These are phyloP conservation scores for Sarcoramphus papa DNA, from an alignment of 2,797 vertebrate species.

Conservation along the genomic window DNA sequence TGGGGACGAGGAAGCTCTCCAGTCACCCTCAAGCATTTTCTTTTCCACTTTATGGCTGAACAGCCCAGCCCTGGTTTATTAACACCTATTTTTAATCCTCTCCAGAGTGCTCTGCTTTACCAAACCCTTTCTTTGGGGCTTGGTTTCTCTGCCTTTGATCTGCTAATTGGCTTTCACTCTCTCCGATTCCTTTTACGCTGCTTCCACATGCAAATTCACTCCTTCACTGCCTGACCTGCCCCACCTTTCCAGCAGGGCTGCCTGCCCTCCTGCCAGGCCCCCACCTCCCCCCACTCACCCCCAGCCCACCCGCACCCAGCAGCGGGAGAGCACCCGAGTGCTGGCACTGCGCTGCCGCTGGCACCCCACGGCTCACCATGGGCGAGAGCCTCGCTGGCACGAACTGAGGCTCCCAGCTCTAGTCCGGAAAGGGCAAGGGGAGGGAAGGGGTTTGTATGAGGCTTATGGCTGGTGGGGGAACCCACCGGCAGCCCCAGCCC, in stretches of 20 bases:
- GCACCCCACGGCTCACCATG: rapidly evolving
- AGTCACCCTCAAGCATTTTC: background rate
- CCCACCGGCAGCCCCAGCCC: background rate
- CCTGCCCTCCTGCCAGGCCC: background rate
- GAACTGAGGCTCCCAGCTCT: background rate
- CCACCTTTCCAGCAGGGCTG: background rate
- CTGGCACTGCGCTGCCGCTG: rapidly evolving
- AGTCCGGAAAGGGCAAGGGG: background rate
- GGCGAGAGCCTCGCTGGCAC: background rate
- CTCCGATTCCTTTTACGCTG: background rate
- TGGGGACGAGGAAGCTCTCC: background rate
- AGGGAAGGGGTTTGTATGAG: background rate
- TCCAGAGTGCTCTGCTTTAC: background rate
- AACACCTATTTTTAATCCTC: background rate
- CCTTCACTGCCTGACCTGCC: background rate
- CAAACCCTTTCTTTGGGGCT: background rate
- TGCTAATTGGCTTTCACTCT: conserved; percentile 28
- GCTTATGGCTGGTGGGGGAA: rapidly evolving
- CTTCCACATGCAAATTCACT: background rate
- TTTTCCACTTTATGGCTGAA: background rate
- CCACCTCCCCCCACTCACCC: background rate
- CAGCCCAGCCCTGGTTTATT: background rate
- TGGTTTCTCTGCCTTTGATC: background rate
- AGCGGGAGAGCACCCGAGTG: background rate
- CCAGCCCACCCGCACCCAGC: background rate